phyloP scores from a whole-genome alignment of 53 echinoderm and acorn worm species.

The Patiria pectinifera region DNA sequence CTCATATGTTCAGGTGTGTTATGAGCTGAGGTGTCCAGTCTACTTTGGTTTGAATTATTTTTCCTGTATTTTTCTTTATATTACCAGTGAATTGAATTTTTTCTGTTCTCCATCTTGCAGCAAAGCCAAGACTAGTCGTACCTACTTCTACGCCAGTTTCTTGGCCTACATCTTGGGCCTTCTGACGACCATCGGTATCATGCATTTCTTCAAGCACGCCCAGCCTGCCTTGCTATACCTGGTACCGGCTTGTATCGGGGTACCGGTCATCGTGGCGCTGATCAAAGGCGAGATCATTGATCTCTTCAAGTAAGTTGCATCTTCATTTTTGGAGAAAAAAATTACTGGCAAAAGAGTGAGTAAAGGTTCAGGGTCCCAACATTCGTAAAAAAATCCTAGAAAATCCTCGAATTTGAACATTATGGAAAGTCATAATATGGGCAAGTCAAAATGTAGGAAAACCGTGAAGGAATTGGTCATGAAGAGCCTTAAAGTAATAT shows the following conservation, averaged over 20 bases:
- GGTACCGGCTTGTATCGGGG: constrained; percentile 95
- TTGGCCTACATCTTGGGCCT: constrained; percentile 90
- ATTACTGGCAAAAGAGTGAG: too few species aligned
- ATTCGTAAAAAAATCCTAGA: too few species aligned
- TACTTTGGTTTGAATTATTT: background rate
- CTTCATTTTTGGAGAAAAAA: background rate
- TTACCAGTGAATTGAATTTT: background rate
- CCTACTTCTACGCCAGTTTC: constrained; percentile 89
- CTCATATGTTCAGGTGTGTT: too few species aligned
- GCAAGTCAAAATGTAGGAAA: too few species aligned
- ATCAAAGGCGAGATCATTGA: constrained; percentile 87
- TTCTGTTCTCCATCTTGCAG: constrained; percentile 30
- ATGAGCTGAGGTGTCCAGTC: too few species aligned
- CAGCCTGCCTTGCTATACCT: constrained; percentile 96
- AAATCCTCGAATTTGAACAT: too few species aligned
- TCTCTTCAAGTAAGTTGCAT: constrained; percentile 81
- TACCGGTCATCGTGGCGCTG: constrained; percentile 89
- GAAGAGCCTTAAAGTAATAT: too few species aligned
- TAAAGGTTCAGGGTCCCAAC: too few species aligned
- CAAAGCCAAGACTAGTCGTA: constrained; percentile 71
- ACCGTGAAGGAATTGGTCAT: too few species aligned
- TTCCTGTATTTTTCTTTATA: background rate
- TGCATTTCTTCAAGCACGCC: constrained; percentile 99
- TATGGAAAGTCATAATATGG: too few species aligned
- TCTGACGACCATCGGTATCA: constrained; percentile 89